Percentiles rank a stretch among this genome's conserved stretches.
These are phyloP conservation scores for Microtus californicus DNA, from an alignment of 2,797 vertebrate genomes.

Conservation along the genomic window DNA sequence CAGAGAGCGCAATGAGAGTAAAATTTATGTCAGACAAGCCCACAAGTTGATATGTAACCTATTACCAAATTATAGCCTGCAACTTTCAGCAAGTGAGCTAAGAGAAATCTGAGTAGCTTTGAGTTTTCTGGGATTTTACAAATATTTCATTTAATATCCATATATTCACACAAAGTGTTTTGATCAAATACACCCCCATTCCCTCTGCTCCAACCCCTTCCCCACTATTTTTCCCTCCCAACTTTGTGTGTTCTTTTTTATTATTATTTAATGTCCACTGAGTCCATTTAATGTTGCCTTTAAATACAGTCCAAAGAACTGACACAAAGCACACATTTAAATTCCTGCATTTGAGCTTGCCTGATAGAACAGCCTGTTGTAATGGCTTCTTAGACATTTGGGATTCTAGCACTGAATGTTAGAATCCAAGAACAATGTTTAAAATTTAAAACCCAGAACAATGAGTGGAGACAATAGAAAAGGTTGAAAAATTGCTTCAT, in stretches of 20 bases:
- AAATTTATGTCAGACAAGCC: background rate
- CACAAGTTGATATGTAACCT: background rate
- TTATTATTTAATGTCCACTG: background rate
- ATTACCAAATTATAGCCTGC: constrained; percentile 10
- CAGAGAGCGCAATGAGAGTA: background rate
- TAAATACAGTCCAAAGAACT: background rate
- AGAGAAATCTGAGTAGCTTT: background rate
- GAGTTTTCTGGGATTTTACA: background rate
- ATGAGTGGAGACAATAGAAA: background rate
- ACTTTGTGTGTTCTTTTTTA: background rate
- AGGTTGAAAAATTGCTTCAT: background rate
- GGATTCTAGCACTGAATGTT: background rate
- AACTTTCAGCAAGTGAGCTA: constrained; percentile 21
- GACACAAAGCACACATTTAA: background rate
- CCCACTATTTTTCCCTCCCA: background rate
- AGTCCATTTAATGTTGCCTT: background rate
- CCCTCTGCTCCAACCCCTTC: background rate
- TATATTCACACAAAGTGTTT: background rate
- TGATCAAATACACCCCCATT: background rate
- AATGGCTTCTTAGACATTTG: background rate
- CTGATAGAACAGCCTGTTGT: background rate
- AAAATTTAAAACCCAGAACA: constrained; percentile 41
- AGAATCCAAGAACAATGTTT: background rate
- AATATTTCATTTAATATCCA: background rate
- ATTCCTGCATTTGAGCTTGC: background rate